Percentiles rank a stretch among this genome's conserved stretches.
These are phyloP conservation scores for Epinotia nisella DNA, from an alignment of 2,888 invertebrate species.

Conservation along the genomic window DNA sequence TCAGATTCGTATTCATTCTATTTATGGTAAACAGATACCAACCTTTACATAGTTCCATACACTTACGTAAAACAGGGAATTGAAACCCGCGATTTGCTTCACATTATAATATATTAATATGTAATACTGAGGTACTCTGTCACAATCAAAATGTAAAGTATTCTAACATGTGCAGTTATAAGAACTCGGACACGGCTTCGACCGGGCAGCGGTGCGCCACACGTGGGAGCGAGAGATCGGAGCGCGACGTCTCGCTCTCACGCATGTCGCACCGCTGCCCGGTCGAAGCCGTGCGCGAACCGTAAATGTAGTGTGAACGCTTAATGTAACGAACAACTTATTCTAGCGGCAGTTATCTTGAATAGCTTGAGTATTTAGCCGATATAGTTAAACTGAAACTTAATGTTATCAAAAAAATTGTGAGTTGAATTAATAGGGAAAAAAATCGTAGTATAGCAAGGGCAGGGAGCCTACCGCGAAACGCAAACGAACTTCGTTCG, in stretches of 20 bases:
- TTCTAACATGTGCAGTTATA: slow-evolving; percentile 61
- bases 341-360: not conserved
- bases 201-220: no score
- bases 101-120: slow-evolving; percentile 58
- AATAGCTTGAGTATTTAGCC: not conserved
- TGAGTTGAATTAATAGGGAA: no score
- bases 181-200: slow-evolving; percentile 22
- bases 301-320: slow-evolving; percentile 49
- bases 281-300: no score
- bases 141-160: slow-evolving; percentile 56
- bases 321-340: slow-evolving; percentile 31
- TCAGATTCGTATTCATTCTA: not conserved
- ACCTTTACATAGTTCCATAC: slow-evolving; percentile 33
- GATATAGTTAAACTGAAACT: not conserved
- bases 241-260: no score
- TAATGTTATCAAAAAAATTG: not conserved
- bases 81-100: slow-evolving; percentile 57
- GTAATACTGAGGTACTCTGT: slow-evolving; percentile 60
- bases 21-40: slow-evolving; percentile 20
- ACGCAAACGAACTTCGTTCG: no score
- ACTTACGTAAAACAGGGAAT: slow-evolving; percentile 33
- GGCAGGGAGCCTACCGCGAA: no score
- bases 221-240: no score
- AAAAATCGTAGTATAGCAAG: no score
- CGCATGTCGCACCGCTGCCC: no score